Evolutionary conservation across 2,797 vertebrate genomes (phyloP), one percentile per base, ranked within the genome.

Genomic region (Danio aesculapii): DNA sequence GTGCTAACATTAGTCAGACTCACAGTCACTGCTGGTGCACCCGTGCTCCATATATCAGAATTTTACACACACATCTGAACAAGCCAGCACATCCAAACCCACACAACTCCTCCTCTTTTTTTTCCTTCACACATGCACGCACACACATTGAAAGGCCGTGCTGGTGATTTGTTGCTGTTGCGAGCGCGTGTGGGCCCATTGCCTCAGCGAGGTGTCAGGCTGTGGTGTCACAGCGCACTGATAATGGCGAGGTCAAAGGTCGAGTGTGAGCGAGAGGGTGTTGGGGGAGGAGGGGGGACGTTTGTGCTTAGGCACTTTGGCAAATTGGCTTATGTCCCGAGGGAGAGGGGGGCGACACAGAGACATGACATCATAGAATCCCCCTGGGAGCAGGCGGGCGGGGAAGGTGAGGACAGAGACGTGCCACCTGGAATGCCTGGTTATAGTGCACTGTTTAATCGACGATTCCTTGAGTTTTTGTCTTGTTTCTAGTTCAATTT

Each of bases 321-420:
- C 71, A 89, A 90, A 90, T 90, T 90, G 87, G 86, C 77, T 90
- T 61, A 76, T 82, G 74, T 88, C 87, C 87, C 88, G 10, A 17
- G 85, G 83, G 88, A 87, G 76, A 61, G 63, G 75, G 82, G 82
- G 69, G 57, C 68, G 55, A 84, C 78, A 77, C 66, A 49, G 53
- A 85, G 84, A 88, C 84, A 89, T 89, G 86, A 87, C 85, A 87
- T 87, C 86, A 89, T 89, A 86, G 72, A 82, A 79, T 61, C 19
- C 58, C 77, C 77, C 17, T 7, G 84, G 77, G 89, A 84, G 63
- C 11, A 53, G 52, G 74, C 61, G 57, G 74, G 84, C 85, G 84
- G 85, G 75, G 83, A 75, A 70, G 86, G 85, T 88, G 88, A 83
- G 86, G 61, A 81, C 71, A 67, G 79, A 66, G 52, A 67, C 17